Base-by-base conservation (phyloP, 2,113 vertebrate species). In the Megaleporinus macrocephalus region DNA sequence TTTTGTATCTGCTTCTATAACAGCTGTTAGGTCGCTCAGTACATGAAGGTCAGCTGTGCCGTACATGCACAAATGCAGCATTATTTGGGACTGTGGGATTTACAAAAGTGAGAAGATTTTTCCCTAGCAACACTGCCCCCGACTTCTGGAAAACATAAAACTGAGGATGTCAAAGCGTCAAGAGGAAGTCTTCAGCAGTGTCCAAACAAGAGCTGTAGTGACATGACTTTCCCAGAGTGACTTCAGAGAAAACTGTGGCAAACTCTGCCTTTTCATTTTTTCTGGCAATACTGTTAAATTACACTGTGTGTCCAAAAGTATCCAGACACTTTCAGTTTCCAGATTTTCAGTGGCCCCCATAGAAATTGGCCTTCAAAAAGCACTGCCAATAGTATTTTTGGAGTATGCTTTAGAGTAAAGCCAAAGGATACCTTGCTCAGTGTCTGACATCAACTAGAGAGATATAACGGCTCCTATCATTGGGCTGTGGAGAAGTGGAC, bases 131-230 rank as follows among this genome's bases (percentile, higher is more conserved):
- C 47, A 5, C 57, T 73, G 61, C 12, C 44, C 44, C 22, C 29
- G 24, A 26, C 26, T 73, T 74, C 59, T 85, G 80, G 80, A 79
- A 85, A 79, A 76, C 79, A 74, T 79, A 47, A 79, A 59, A 75
- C 16, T 26, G 55, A 61, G 44, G 55, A 78, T 74, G 57, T 59
- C 51, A 63, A 53, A 47, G 30, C 30, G 44, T 82, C 51, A 59
- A 79, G 62, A 81, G 79, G 70, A 85, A 66, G 72, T 78, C 18
- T 49, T 68, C 29, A 71, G 30, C 47, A 68, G 62, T 65, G 69
- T 75, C 44, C 62, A 82, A 82, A 73, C 70, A 79, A 26, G 24
- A 30, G 27, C 27, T 36, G 47, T 22, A 75, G 33, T 24, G 68
- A 62, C 24, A 49, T 24, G 63, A 14, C 76, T 68, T 82, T 75